Evolutionary conservation across 2,797 vertebrate genomes (phyloP).

Genomic region (Coregonus ussuriensis): DNA sequence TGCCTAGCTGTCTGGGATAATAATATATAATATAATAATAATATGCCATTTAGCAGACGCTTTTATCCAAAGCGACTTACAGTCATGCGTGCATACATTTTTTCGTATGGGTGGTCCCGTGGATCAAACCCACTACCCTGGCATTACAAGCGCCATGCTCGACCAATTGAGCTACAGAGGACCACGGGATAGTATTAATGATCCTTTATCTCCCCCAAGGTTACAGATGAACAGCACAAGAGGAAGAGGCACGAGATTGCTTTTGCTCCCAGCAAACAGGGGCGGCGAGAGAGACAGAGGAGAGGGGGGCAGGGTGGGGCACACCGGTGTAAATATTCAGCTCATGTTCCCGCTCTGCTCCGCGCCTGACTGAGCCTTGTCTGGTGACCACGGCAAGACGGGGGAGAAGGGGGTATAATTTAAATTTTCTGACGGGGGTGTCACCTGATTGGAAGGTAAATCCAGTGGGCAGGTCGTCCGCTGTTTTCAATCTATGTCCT

Average conservation of each 20-base stretch:
- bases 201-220: slow-evolving; percentile 43
- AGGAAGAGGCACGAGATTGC: slow-evolving; percentile 41
- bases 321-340: slow-evolving; percentile 40
- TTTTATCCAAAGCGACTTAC: too few species aligned
- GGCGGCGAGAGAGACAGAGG: neutral
- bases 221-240: slow-evolving; percentile 38
- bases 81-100: too few species aligned
- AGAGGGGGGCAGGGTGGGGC: neutral
- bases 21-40: too few species aligned
- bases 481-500: slow-evolving; percentile 53
- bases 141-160: too few species aligned
- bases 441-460: slow-evolving; percentile 68
- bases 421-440: slow-evolving; percentile 55
- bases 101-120: too few species aligned
- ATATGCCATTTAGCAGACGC: too few species aligned
- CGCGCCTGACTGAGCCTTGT: slow-evolving; percentile 26
- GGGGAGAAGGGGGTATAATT: slow-evolving; percentile 20
- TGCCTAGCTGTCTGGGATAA: slow-evolving; percentile 32
- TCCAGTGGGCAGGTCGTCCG: slow-evolving; percentile 33
- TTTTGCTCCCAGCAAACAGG: slow-evolving; percentile 12
- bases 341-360: slow-evolving; percentile 21
- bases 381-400: slow-evolving; percentile 29
- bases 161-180: too few species aligned
- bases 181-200: slow-evolving; percentile 30
- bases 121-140: too few species aligned